phyloP scores from a whole-genome alignment of 2,797 vertebrate species.

The Clarias laeviceps region DNA sequence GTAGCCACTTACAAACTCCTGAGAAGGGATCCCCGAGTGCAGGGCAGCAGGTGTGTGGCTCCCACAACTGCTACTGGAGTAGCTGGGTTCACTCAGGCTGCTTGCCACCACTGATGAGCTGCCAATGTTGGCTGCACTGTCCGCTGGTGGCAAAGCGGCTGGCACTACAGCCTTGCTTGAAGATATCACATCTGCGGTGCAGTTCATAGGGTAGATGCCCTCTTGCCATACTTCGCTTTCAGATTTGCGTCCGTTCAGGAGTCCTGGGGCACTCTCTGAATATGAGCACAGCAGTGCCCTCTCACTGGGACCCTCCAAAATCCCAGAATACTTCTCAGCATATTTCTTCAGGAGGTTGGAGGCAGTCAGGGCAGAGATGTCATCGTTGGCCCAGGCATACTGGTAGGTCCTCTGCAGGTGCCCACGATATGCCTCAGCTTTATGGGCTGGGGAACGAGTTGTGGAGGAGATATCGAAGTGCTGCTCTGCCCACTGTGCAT shows the following conservation, averaged over 20 bases:
- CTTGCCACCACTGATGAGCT: conserved; percentile 92
- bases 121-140: conserved; percentile 91
- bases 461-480: conserved; percentile 99
- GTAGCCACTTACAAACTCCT: conserved; percentile 96
- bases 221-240: conserved; percentile 98
- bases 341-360: conserved; percentile 99
- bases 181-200: conserved; percentile 91
- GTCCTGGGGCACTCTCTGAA: conserved; percentile 84
- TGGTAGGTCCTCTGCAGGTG: conserved; percentile 98
- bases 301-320: conserved; percentile 92
- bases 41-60: conserved; percentile 91
- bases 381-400: conserved; percentile 98
- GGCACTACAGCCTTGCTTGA: conserved; percentile 95
- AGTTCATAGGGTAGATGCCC: conserved; percentile 96
- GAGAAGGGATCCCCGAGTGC: conserved; percentile 94
- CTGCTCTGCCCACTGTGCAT: conserved; percentile 99
- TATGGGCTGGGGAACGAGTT: conserved; percentile 97
- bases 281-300: conserved; percentile 92
- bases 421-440: conserved; percentile 96
- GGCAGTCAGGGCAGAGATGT: conserved; percentile 97
- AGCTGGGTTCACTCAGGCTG: conserved; percentile 93
- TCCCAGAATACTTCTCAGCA: conserved; percentile 98
- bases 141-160: conserved; percentile 88
- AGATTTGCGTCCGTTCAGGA: conserved; percentile 93
- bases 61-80: conserved; percentile 94